A percentile compares a stretch with the other conserved stretches of the same genome.
These are phyloP conservation scores for Dasysyrphus tricinctus DNA, from an alignment of 2,888 invertebrate species.

Conservation along the genomic window DNA sequence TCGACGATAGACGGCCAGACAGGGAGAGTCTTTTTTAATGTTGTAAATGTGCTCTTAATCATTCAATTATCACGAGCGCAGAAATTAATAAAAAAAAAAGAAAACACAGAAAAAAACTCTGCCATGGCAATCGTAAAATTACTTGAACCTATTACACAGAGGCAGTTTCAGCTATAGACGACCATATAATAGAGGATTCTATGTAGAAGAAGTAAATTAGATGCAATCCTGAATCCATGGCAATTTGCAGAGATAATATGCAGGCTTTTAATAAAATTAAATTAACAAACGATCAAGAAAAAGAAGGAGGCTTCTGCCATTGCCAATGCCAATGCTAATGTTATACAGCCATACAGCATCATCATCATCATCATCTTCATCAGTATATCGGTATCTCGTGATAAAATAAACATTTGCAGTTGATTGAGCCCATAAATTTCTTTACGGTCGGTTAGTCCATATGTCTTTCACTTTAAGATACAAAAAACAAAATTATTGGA, in stretches of 20 bases:
- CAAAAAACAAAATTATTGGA: neutral
- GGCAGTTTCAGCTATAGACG: neutral
- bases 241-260: constrained; percentile 49
- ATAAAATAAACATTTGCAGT: constrained; percentile 73
- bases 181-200: neutral
- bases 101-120: neutral
- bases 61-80: constrained; percentile 67
- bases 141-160: constrained; percentile 43
- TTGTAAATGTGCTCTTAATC: constrained; percentile 68
- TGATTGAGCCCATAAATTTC: constrained; percentile 73
- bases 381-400: constrained; percentile 31
- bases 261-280: constrained; percentile 58
- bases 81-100: constrained; percentile 42
- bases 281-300: constrained; percentile 49
- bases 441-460: constrained; percentile 1
- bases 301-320: constrained; percentile 25
- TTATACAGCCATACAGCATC: constrained; percentile 5
- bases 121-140: constrained; percentile 31
- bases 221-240: constrained; percentile 18
- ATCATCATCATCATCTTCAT: constrained; percentile 34
- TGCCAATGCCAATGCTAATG: constrained; percentile 29
- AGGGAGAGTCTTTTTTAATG: constrained; percentile 45
- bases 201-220: neutral
- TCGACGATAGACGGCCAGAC: neutral
- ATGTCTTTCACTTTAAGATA: constrained; percentile 18